These are phyloP conservation scores for Megastigmus dorsalis DNA, from an alignment of 2,888 invertebrate genomes.

Conservation along the genomic window DNA sequence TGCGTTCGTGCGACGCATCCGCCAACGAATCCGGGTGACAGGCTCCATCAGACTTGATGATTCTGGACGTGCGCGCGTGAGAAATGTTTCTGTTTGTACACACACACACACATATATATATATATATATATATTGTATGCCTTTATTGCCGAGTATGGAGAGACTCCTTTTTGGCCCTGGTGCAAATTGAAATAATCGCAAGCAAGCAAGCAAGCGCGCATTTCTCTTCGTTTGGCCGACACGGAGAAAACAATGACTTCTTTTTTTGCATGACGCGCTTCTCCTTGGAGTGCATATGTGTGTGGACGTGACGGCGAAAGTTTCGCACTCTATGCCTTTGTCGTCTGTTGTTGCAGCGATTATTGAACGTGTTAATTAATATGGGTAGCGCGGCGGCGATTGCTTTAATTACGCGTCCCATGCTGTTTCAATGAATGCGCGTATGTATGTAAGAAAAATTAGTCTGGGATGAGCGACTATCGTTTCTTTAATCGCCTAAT, in stretches of 20 bases:
- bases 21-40: neutral
- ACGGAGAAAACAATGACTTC: no score
- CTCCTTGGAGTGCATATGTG: neutral
- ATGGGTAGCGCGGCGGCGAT: neutral
- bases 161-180: neutral
- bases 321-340: neutral
- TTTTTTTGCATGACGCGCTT: no score
- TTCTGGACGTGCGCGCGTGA: neutral
- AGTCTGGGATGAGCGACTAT: neutral
- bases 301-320: neutral
- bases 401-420: slow-evolving; percentile 24
- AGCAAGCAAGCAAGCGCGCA: neutral
- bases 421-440: slow-evolving; percentile 14
- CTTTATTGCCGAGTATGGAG: no score
- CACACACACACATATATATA: no score
- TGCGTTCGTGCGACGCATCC: neutral
- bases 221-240: neutral
- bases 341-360: neutral
- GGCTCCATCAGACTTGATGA: neutral
- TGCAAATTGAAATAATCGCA: neutral
- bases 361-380: neutral
- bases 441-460: neutral
- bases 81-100: neutral
- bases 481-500: no score
- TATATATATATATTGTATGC: no score